These are phyloP conservation scores for Ormyrus rosae DNA, from an alignment of 2,888 invertebrate genomes.

Conservation along the genomic window DNA sequence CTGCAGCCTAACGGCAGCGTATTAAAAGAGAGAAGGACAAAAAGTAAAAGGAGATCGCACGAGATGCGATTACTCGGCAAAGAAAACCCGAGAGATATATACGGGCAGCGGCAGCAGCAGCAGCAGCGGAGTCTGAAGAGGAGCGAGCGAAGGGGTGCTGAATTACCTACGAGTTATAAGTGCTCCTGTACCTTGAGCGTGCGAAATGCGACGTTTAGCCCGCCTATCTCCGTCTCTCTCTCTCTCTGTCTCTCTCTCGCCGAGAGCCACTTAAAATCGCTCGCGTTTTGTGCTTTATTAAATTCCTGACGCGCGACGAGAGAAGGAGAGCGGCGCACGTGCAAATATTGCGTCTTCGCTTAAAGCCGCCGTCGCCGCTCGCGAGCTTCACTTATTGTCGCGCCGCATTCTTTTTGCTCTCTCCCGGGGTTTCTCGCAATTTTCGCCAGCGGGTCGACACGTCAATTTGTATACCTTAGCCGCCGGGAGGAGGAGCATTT, in stretches of 20 bases:
- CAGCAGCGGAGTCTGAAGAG: not conserved
- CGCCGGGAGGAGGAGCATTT: too few species aligned
- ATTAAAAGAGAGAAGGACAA: too few species aligned
- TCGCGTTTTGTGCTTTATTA: constrained; percentile 71
- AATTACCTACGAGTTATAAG: constrained; percentile 37
- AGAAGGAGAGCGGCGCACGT: constrained; percentile 65
- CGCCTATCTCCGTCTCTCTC: constrained; percentile 9
- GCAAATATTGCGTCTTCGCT: constrained; percentile 68
- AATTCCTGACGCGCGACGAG: constrained; percentile 71
- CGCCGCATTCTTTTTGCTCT: constrained; percentile 28
- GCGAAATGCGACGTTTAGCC: constrained; percentile 50
- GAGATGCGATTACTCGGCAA: constrained; percentile 1
- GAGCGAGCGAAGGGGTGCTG: constrained; percentile 10
- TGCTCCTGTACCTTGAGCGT: constrained; percentile 26
- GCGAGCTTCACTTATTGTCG: constrained; percentile 38
- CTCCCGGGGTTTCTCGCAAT: not conserved
- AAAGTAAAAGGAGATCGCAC: too few species aligned
- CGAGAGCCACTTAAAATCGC: constrained; percentile 53
- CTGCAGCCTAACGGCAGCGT: too few species aligned
- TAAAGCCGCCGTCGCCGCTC: constrained; percentile 26
- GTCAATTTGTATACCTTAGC: too few species aligned
- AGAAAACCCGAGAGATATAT: not conserved
- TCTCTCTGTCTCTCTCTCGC: constrained; percentile 5
- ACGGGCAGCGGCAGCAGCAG: constrained; percentile 1
- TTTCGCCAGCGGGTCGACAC: too few species aligned